A percentile compares a stretch with the other conserved stretches of the same genome.
Evolutionary conservation across 53 echinoderm and acorn worm genomes (phyloP).

Genomic region (Arbacia lixula): DNA sequence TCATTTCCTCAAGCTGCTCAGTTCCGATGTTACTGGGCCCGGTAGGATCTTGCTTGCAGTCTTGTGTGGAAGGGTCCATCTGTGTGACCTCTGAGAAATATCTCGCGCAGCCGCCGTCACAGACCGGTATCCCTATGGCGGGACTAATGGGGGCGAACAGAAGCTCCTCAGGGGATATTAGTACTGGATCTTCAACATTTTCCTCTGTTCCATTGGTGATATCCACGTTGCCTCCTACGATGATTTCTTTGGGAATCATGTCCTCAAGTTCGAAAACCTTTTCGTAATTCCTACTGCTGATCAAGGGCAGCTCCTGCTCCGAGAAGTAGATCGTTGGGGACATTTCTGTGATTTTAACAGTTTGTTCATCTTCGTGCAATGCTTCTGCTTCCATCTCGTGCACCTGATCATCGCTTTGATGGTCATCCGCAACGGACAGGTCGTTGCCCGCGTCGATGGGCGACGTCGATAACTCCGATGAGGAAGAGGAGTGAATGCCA

Average conservation of each 20-base stretch:
- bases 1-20: neutral
- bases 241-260: slow-evolving; percentile 41
- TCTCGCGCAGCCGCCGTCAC: slow-evolving; percentile 11
- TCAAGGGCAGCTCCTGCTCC: slow-evolving; percentile 37
- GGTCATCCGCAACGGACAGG: neutral
- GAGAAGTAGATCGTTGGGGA: slow-evolving; percentile 24
- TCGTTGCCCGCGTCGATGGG: slow-evolving; percentile 17
- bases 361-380: neutral
- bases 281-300: slow-evolving; percentile 16
- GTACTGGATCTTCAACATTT: neutral
- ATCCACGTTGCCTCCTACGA: neutral
- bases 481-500: neutral
- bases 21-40: neutral
- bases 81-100: neutral
- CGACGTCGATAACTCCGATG: neutral
- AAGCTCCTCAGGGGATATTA: neutral
- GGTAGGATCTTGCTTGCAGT: too few relatives aligned
- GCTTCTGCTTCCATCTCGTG: neutral
- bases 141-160: slow-evolving; percentile 1
- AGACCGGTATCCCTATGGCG: neutral
- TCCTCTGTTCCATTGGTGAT: neutral
- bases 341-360: neutral
- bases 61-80: too few relatives aligned
- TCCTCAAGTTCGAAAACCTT: slow-evolving; percentile 29
- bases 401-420: neutral